These are phyloP conservation scores for Crematogaster levior DNA, from an alignment of 2,888 invertebrate species.

Conservation along the genomic window DNA sequence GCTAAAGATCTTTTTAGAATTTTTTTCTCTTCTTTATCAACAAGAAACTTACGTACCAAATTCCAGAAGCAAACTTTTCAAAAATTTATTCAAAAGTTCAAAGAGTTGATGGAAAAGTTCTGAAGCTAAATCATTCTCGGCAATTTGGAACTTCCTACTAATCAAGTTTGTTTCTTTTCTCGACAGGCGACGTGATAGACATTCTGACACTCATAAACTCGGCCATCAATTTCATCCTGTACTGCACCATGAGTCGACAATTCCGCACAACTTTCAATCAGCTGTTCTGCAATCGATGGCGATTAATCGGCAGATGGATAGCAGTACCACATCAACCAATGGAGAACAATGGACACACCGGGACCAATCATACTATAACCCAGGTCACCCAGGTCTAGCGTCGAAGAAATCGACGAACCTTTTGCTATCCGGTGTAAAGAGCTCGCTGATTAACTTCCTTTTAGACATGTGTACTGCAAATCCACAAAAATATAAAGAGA, in stretches of 20 bases:
- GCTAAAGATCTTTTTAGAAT: not conserved
- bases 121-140: not conserved
- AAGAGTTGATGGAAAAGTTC: conserved; percentile 21
- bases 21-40: conserved; percentile 3
- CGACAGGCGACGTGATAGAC: conserved; percentile 92
- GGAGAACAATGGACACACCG: conserved; percentile 82
- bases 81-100: conserved; percentile 14
- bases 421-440: conserved; percentile 46
- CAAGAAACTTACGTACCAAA: conserved; percentile 24
- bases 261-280: conserved; percentile 93
- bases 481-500: conserved; percentile 16
- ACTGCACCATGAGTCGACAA: conserved; percentile 97
- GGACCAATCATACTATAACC: conserved; percentile 83
- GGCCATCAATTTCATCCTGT: conserved; percentile 96
- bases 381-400: conserved; percentile 84
- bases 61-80: not conserved
- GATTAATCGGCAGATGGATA: conserved; percentile 79
- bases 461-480: conserved; percentile 10
- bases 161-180: conserved; percentile 37
- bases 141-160: conserved; percentile 5
- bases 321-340: conserved; percentile 79
- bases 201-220: conserved; percentile 96
- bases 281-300: conserved; percentile 87
- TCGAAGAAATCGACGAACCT: conserved; percentile 37
- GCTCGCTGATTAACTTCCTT: conserved; percentile 20